phyloP scores from a whole-genome alignment of 2,888 invertebrate genomes.

The Drosophila sordidula region DNA sequence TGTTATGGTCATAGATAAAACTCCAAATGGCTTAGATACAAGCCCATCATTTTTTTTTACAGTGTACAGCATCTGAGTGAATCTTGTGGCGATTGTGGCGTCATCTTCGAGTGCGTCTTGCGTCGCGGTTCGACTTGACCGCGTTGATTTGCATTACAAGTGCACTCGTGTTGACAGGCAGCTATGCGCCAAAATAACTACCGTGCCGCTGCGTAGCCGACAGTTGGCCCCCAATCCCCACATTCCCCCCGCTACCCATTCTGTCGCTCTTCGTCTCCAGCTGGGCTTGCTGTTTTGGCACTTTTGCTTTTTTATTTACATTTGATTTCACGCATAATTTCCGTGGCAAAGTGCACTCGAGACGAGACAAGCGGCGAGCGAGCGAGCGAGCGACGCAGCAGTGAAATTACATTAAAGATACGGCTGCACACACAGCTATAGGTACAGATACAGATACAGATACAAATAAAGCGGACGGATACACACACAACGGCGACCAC shows the following conservation, averaged over 20 bases:
- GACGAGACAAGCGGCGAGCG: slow-evolving; percentile 54
- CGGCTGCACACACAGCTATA: slow-evolving; percentile 16
- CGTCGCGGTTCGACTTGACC: slow-evolving; percentile 68
- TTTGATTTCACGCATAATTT: slow-evolving; percentile 80
- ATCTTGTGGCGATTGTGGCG: slow-evolving; percentile 49
- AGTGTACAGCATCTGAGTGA: slow-evolving; percentile 18
- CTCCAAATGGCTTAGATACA: too few relatives aligned
- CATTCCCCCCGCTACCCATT: neutral
- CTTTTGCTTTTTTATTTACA: slow-evolving; percentile 81
- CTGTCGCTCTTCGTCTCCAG: slow-evolving; percentile 4
- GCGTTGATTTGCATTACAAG: slow-evolving; percentile 83
- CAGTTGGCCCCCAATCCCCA: slow-evolving; percentile 9
- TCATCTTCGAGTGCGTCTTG: slow-evolving; percentile 60
- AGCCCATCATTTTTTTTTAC: neutral
- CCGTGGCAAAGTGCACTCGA: slow-evolving; percentile 78
- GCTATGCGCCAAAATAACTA: slow-evolving; percentile 83
- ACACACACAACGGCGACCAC: slow-evolving; percentile 26
- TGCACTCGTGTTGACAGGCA: slow-evolving; percentile 82
- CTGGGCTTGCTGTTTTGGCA: slow-evolving; percentile 66
- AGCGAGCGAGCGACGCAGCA: slow-evolving; percentile 36
- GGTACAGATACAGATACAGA: slow-evolving; percentile 18
- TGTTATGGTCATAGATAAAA: too few relatives aligned
- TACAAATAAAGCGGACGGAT: slow-evolving; percentile 16
- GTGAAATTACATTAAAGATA: slow-evolving; percentile 61
- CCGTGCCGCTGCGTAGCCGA: slow-evolving; percentile 61